Evolutionary conservation across 30 jellyfish, hydroid and myxozoan species (phyloP).

Genomic region (Hydractinia symbiolongicarpus): DNA sequence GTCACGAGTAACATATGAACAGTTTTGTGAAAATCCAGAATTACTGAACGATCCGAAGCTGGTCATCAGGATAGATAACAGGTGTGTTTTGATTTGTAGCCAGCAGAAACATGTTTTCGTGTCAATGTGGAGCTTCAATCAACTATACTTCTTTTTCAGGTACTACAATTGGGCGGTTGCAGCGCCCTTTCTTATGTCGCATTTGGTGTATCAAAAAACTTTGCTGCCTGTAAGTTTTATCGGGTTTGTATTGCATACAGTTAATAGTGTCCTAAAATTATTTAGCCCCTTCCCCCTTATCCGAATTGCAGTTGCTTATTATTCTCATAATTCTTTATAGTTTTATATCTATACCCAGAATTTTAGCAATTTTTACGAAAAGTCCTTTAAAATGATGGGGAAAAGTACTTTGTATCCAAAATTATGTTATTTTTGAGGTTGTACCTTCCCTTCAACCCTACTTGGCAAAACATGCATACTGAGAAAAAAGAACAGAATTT

Average conservation of each 20-base stretch:
- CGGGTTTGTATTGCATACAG: too few relatives aligned
- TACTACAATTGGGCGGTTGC: constrained; percentile 98
- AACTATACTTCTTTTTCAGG: constrained; percentile 26
- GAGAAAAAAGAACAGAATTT: too few relatives aligned
- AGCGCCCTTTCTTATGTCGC: constrained; percentile 83
- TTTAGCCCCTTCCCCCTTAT: not conserved
- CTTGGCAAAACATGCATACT: too few relatives aligned
- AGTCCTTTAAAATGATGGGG: too few relatives aligned
- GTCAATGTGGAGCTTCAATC: not conserved
- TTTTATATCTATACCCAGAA: too few relatives aligned
- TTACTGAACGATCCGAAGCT: constrained; percentile 70
- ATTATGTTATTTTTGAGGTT: too few relatives aligned
- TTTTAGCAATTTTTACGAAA: too few relatives aligned
- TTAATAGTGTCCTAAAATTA: too few relatives aligned
- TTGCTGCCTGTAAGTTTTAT: constrained; percentile 50
- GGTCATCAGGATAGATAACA: constrained; percentile 70
- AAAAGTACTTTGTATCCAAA: too few relatives aligned
- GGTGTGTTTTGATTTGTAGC: constrained; percentile 21
- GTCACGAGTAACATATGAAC: constrained; percentile 54
- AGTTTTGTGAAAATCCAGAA: constrained; percentile 66
- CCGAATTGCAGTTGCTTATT: too few relatives aligned
- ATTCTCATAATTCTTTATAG: too few relatives aligned
- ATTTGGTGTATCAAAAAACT: constrained; percentile 57
- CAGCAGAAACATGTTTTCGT: not conserved
- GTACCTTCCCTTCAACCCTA: too few relatives aligned